Percentiles rank a stretch among this genome's conserved stretches.
These are phyloP conservation scores for Romanomermis culicivorax DNA, from an alignment of 2,888 invertebrate species.

Conservation along the genomic window DNA sequence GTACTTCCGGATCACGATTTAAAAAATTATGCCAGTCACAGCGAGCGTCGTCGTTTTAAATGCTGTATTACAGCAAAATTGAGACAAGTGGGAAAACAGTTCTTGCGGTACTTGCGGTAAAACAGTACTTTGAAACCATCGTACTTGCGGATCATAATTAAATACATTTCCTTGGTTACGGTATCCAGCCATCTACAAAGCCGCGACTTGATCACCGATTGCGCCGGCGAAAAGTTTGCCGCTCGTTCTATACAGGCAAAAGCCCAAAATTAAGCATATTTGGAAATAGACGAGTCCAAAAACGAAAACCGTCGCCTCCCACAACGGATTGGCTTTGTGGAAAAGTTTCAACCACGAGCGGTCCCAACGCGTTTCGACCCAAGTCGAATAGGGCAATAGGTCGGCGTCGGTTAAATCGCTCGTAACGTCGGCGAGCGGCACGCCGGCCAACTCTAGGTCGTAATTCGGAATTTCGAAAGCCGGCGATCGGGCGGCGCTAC, in stretches of 20 bases:
- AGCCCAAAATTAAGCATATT: neutral
- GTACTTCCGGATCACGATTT: too few species aligned
- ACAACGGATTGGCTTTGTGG: constrained; percentile 36
- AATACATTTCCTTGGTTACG: too few species aligned
- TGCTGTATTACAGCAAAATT: too few species aligned
- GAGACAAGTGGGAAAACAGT: too few species aligned
- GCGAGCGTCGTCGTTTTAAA: too few species aligned
- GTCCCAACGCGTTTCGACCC: constrained; percentile 66
- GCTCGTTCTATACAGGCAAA: neutral
- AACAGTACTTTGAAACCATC: too few species aligned
- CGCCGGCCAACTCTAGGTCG: too few species aligned
- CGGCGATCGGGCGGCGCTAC: neutral
- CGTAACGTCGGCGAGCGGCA: neutral
- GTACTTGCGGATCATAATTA: too few species aligned
- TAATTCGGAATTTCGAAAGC: constrained; percentile 5
- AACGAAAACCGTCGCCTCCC: constrained; percentile 1
- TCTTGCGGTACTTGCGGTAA: too few species aligned
- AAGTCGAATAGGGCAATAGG: constrained; percentile 70
- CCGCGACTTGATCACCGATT: too few species aligned
- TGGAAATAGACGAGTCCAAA: constrained; percentile 4
- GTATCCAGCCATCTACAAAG: too few species aligned
- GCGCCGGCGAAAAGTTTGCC: neutral
- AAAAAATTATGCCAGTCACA: too few species aligned
- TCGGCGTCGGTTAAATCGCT: constrained; percentile 34
- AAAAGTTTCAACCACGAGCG: constrained; percentile 53